A percentile compares a stretch with the other conserved stretches of the same genome.
Conservation (phyloP, 2,113 vertebrate species). For the Antechinus stuartii region DNA sequence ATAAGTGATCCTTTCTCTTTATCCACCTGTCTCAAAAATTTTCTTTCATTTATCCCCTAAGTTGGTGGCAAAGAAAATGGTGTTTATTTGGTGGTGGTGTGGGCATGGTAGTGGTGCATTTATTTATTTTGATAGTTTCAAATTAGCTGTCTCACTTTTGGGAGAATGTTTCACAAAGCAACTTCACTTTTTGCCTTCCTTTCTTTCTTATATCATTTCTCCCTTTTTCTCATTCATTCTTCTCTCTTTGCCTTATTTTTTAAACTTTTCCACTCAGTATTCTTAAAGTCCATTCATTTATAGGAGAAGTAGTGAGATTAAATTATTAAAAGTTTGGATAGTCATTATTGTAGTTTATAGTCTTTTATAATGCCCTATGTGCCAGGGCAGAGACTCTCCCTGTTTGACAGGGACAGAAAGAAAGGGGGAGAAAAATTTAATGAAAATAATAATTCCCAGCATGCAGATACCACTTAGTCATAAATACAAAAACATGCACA, state of each 20-base stretch:
- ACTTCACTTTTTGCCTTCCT: background rate
- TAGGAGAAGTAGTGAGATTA: background rate
- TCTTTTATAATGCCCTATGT: background rate
- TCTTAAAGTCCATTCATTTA: background rate
- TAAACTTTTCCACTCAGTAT: background rate
- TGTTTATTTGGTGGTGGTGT: background rate
- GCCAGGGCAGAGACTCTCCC: background rate
- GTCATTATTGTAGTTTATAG: background rate
- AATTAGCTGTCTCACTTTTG: background rate
- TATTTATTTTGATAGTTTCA: background rate
- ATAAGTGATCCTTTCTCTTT: background rate
- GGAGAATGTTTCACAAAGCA: background rate
- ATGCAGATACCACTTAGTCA: background rate
- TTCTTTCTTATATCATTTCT: background rate
- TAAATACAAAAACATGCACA: background rate
- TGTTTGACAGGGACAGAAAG: background rate
- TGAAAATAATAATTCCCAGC: background rate
- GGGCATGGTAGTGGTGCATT: background rate
- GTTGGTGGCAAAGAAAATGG: background rate
- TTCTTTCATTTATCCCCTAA: slow-evolving; percentile 11
- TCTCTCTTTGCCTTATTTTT: background rate
- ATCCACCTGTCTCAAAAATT: background rate
- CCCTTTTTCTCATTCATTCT: background rate
- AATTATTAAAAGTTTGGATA: slow-evolving; percentile 6
- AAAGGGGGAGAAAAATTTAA: background rate